phyloP scores from a whole-genome alignment of 2,888 invertebrate species.

The Crossocerus cetratus region DNA sequence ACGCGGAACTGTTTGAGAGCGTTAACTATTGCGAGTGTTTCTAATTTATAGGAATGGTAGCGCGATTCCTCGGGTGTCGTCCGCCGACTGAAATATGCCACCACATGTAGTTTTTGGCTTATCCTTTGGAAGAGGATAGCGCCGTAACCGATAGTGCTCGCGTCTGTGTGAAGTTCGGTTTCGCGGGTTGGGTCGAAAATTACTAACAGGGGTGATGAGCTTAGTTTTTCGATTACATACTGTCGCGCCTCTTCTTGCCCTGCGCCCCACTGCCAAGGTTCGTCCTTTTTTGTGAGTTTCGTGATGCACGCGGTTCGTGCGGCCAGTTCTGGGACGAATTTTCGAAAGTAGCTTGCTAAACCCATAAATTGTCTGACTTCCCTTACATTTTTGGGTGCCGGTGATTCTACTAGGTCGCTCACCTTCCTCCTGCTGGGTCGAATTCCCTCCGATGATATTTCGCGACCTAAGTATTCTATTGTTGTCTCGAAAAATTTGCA shows the following conservation, averaged over 20 bases:
- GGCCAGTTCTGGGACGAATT: slow-evolving; percentile 4
- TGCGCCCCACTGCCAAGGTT: neutral
- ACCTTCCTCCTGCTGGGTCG: slow-evolving; percentile 5
- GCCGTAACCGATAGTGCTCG: neutral
- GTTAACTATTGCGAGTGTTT: slow-evolving; percentile 14
- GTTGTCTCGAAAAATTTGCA: neutral
- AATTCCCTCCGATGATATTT: neutral
- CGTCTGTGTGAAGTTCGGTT: slow-evolving; percentile 7
- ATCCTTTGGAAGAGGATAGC: slow-evolving; percentile 6
- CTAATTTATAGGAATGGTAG: slow-evolving; percentile 2
- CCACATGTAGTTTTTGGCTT: slow-evolving; percentile 3
- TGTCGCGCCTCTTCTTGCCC: neutral
- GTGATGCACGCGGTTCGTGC: neutral
- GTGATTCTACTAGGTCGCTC: neutral
- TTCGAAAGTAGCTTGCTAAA: too few species aligned
- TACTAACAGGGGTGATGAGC: slow-evolving; percentile 1
- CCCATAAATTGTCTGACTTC: too few species aligned
- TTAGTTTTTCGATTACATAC: neutral
- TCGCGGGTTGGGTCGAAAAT: neutral
- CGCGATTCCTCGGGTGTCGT: slow-evolving; percentile 4
- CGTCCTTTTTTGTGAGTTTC: neutral
- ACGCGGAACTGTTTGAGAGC: slow-evolving; percentile 38
- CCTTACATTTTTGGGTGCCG: neutral
- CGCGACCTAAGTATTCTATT: slow-evolving; percentile 3
- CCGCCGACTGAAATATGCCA: slow-evolving; percentile 12